Conservation (phyloP, 2,888 invertebrate genomes). For the Ormyrus pomaceus region DNA sequence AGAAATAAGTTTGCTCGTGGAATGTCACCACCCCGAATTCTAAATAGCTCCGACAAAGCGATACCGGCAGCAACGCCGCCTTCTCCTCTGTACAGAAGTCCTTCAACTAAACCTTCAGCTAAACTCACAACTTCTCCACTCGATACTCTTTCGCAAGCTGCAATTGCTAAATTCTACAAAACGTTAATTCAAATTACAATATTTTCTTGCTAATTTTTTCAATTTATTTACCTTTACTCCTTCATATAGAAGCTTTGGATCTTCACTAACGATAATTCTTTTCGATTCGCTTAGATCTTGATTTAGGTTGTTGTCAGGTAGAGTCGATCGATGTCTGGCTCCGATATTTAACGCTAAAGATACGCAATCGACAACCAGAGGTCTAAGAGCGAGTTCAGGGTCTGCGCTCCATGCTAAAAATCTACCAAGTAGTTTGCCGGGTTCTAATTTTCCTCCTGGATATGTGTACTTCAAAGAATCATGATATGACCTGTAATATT, state of each 20-base stretch:
- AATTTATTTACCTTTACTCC: slow-evolving; percentile 62
- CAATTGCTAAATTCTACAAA: slow-evolving; percentile 62
- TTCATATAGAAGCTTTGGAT: slow-evolving; percentile 63
- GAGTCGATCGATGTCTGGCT: slow-evolving; percentile 66
- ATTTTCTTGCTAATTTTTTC: background rate
- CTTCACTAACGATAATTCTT: slow-evolving; percentile 64
- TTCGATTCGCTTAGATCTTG: slow-evolving; percentile 67
- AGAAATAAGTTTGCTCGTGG: slow-evolving; percentile 67
- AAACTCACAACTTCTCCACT: slow-evolving; percentile 67
- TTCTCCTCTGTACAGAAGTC: slow-evolving; percentile 66
- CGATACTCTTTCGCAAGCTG: slow-evolving; percentile 66
- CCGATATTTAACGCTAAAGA: slow-evolving; percentile 67
- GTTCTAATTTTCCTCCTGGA: slow-evolving; percentile 70
- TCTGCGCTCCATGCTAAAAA: slow-evolving; percentile 70
- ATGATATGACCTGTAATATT: slow-evolving; percentile 65
- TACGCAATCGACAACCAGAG: slow-evolving; percentile 68
- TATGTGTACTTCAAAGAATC: slow-evolving; percentile 70
- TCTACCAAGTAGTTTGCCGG: slow-evolving; percentile 68
- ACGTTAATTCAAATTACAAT: background rate
- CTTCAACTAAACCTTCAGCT: slow-evolving; percentile 69
- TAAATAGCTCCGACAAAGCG: slow-evolving; percentile 66
- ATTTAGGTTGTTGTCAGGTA: slow-evolving; percentile 65
- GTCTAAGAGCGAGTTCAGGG: slow-evolving; percentile 64
- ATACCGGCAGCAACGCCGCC: slow-evolving; percentile 68
- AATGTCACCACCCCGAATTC: slow-evolving; percentile 67